Evolutionary conservation across 2,797 vertebrate genomes (phyloP), one percentile per base, ranked within the genome.

Genomic region (Sebastes dallii): DNA sequence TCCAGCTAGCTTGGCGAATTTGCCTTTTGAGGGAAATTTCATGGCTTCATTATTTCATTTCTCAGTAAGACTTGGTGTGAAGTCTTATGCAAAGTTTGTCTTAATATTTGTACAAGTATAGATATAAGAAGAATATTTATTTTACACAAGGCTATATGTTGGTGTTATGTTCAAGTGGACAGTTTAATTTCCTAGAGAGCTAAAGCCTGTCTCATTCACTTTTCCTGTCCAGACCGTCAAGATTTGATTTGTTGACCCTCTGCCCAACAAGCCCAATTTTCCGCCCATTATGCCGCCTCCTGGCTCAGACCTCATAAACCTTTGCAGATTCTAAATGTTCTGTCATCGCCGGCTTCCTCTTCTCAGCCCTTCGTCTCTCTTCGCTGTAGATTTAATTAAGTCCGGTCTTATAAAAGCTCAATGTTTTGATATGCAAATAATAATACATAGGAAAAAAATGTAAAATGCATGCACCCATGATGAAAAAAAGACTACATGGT

Each of bases 1-100:
- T 83, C 78, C 74, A 75, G 54, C 58, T 39, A 50, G 67, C 75
- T 66, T 36, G 3, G 61, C 20, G 65, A 87, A 82, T 83, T 32
- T 0, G 13, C 39, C 65, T 72, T 71, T 72, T 66, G 52, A 79
- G 20, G 34, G 61, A 52, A 52, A 88, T 85, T 82, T 74, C 77
- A 89, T 61, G 66, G 60, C 5, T 82, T 78, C 7, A 54, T 76
- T 77, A 27, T 82, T 75, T 6, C 1, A 34, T 72, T 60, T 76
- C 60, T 81, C 42, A 65, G 25, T 11, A 59, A 62, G 30, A 22
- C 42, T 70, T 14, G 6, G 11, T 80, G 25, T 27, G 59, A 64
- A 39, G 32, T 50, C 22, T 60, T 8, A 25, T 70, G 34, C 54
- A 7, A 24, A 3, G 2, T 46, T 75, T 65, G 46, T 6, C 3